Percentiles rank a stretch among this genome's conserved stretches.
These are phyloP conservation scores for Leucophora obtusa DNA, from an alignment of 2,888 invertebrate species.

Conservation along the genomic window DNA sequence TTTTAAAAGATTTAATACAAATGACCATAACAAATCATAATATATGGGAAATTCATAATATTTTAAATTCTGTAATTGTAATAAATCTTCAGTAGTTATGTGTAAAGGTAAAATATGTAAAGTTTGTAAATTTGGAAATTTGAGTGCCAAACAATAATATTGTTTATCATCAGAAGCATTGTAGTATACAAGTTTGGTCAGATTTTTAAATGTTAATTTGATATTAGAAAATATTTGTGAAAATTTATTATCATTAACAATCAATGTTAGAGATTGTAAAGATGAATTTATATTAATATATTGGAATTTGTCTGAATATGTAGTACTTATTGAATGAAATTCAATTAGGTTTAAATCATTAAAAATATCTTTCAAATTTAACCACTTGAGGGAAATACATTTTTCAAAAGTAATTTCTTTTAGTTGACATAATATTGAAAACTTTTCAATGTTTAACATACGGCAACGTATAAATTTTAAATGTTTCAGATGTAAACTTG, in stretches of 20 bases:
- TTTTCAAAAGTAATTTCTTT: conserved; percentile 8
- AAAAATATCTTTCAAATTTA: conserved; percentile 33
- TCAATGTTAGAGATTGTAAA: conserved; percentile 13
- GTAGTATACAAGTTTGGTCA: conserved; percentile 20
- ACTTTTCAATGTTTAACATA: conserved; percentile 1
- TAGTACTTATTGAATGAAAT: conserved; percentile 16
- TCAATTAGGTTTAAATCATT: not conserved
- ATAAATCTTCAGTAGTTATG: conserved; percentile 2
- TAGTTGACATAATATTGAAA: conserved; percentile 3
- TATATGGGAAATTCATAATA: not conserved
- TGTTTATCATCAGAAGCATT: not conserved
- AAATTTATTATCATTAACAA: conserved; percentile 30
- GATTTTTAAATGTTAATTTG: not conserved
- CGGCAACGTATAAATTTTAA: conserved; percentile 27
- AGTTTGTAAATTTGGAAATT: conserved; percentile 38
- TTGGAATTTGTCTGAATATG: conserved; percentile 12
- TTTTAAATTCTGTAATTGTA: conserved; percentile 9
- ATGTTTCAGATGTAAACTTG: not conserved
- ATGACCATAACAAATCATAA: not conserved
- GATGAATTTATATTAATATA: not conserved
- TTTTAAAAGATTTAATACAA: not conserved
- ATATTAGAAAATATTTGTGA: conserved; percentile 10
- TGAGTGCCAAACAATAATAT: not conserved
- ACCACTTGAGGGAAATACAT: conserved; percentile 41
- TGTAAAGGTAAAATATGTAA: conserved; percentile 34